A percentile compares a stretch with the other conserved stretches of the same genome.
phyloP scores from a whole-genome alignment of 2,797 vertebrate species.

The Allobates femoralis region DNA sequence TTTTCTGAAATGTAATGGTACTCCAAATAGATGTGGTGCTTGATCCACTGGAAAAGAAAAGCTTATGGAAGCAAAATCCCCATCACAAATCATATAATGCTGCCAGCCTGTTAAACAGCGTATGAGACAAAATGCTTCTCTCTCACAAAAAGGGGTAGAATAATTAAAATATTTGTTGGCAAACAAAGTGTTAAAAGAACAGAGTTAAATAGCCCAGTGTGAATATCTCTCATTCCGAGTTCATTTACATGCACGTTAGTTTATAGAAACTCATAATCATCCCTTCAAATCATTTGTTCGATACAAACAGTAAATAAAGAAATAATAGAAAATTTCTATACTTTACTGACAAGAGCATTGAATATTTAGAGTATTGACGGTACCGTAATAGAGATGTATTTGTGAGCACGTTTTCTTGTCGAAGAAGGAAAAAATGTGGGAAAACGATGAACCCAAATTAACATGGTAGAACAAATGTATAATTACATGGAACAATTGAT shows the following conservation, averaged over 20 bases:
- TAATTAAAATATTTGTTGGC: not conserved
- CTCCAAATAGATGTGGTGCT: slow-evolving; percentile 35
- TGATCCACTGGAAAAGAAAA: slow-evolving; percentile 39
- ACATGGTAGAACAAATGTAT: too few species aligned
- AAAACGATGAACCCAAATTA: too few species aligned
- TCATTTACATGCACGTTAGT: not conserved
- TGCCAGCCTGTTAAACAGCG: slow-evolving; percentile 26
- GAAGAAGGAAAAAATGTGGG: too few species aligned
- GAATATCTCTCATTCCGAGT: not conserved
- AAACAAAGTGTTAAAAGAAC: not conserved
- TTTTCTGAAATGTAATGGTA: slow-evolving; percentile 36
- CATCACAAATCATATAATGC: slow-evolving; percentile 30
- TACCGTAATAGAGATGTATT: too few species aligned
- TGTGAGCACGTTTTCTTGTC: too few species aligned
- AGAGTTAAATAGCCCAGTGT: not conserved
- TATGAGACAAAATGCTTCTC: slow-evolving; percentile 18
- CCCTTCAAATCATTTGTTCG: not conserved
- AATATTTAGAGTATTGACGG: too few species aligned
- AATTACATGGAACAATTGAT: too few species aligned
- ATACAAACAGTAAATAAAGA: too few species aligned
- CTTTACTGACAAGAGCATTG: too few species aligned
- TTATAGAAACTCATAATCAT: not conserved
- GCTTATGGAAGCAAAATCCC: slow-evolving; percentile 41
- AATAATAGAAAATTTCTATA: too few species aligned
- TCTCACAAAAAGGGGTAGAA: not conserved